Evolutionary conservation across 30 jellyfish, hydroid and myxozoan species (phyloP).

Genomic region (Clytia hemisphaerica): DNA sequence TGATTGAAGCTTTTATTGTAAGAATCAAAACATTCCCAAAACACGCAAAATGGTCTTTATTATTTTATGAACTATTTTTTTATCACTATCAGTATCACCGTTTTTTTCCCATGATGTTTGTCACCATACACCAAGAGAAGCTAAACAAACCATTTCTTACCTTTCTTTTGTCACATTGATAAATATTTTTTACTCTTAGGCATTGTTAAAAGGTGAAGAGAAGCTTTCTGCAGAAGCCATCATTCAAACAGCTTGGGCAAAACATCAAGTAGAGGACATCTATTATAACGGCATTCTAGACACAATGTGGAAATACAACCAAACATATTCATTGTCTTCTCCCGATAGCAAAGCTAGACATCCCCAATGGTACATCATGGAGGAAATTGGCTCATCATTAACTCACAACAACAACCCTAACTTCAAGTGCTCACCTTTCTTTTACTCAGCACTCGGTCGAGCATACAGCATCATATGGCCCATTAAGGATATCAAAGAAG

Average conservation of each 20-base stretch:
- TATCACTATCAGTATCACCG: no score
- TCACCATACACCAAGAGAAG: no score
- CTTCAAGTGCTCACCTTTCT: conserved; percentile 61
- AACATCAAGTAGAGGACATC: background rate
- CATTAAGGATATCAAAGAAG: conserved; percentile 32
- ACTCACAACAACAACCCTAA: conserved; percentile 55
- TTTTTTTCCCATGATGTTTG: no score
- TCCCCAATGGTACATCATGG: conserved; percentile 80
- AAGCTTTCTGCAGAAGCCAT: conserved; percentile 64
- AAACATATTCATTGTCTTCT: conserved; percentile 46
- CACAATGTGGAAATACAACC: conserved; percentile 75
- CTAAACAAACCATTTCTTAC: no score
- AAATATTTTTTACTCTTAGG: no score
- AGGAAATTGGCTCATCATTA: conserved; percentile 70
- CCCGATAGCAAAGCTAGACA: background rate
- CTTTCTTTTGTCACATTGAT: no score
- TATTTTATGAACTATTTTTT: no score
- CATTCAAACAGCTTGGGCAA: conserved; percentile 37
- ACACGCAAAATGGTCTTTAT: no score
- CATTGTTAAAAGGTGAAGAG: conserved; percentile 54
- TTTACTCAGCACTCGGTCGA: conserved; percentile 23
- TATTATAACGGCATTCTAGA: conserved; percentile 45
- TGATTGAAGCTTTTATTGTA: no score
- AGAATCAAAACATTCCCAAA: no score
- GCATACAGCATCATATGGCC: conserved; percentile 72